Percentiles rank a stretch among this genome's conserved stretches.
These are phyloP conservation scores for Cephus nigrinus DNA, from an alignment of 2,888 invertebrate genomes.

Conservation along the genomic window DNA sequence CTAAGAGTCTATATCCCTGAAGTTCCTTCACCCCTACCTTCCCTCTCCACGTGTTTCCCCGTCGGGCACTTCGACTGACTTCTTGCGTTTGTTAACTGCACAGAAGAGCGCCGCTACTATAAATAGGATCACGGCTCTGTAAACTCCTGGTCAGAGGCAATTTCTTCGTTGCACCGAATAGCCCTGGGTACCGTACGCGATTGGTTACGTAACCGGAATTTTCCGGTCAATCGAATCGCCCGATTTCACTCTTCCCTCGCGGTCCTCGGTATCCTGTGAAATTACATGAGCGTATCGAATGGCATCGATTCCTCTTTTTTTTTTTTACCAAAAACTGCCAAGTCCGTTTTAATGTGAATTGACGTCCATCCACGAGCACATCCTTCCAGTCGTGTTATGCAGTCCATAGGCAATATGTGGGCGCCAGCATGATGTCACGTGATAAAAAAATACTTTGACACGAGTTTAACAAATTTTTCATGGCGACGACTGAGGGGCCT, in stretches of 20 bases:
- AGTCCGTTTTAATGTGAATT: not conserved
- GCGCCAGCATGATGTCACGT: not conserved
- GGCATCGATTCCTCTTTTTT: not conserved
- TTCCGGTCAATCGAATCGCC: not conserved
- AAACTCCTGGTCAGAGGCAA: conserved; percentile 11
- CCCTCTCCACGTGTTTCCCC: not conserved
- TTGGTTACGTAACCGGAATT: not conserved
- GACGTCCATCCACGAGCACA: not conserved
- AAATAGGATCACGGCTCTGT: conserved; percentile 24
- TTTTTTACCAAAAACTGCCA: not conserved
- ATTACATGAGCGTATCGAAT: not conserved
- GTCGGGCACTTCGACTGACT: not conserved
- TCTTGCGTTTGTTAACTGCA: conserved; percentile 14
- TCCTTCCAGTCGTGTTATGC: not conserved
- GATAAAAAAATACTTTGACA: not conserved
- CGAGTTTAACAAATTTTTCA: not conserved
- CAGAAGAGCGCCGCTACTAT: conserved; percentile 16
- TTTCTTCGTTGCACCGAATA: conserved; percentile 14
- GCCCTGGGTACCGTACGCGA: conserved; percentile 1
- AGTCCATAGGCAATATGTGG: not conserved
- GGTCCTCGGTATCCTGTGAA: not conserved
- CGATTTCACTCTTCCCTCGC: not conserved
- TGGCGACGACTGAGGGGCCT: not conserved
- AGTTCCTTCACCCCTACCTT: conserved; percentile 2
- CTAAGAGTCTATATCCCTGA: not conserved